Evolutionary conservation across 2,888 invertebrate genomes (phyloP).

Genomic region (Hyppa rectilinea): DNA sequence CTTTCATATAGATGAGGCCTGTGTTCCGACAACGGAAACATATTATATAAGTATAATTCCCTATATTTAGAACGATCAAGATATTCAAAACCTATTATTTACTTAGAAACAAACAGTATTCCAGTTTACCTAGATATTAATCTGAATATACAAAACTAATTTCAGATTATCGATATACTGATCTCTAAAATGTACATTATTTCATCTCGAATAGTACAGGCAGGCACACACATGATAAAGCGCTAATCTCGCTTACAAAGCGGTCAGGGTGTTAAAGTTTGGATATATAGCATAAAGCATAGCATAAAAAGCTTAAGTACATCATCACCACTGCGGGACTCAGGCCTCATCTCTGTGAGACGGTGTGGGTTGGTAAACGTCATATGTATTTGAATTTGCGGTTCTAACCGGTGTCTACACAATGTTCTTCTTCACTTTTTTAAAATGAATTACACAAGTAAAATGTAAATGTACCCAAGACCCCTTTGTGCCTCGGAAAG

Average conservation of each 20-base stretch:
- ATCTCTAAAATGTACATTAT: background rate
- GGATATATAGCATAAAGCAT: background rate
- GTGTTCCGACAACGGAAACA: too few species aligned
- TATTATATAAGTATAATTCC: too few species aligned
- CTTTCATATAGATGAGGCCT: too few species aligned
- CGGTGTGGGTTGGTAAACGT: background rate
- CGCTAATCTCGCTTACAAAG: background rate
- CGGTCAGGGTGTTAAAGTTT: background rate
- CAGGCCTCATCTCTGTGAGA: background rate
- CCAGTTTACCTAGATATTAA: background rate
- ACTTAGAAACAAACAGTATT: constrained; percentile 4
- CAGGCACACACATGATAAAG: too few species aligned
- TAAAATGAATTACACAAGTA: background rate
- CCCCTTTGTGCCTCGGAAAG: too few species aligned
- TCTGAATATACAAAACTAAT: constrained; percentile 16
- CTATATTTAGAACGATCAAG: background rate
- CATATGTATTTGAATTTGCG: background rate
- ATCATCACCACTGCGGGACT: background rate
- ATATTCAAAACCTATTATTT: background rate
- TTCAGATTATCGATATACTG: background rate
- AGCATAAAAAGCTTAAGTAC: background rate
- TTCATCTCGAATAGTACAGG: constrained; percentile 4
- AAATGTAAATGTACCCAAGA: too few species aligned
- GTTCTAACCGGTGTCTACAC: background rate
- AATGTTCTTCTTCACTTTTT: background rate